These are phyloP conservation scores for Gadus chalcogrammus DNA, from an alignment of 2,113 vertebrate genomes.

Conservation along the genomic window DNA sequence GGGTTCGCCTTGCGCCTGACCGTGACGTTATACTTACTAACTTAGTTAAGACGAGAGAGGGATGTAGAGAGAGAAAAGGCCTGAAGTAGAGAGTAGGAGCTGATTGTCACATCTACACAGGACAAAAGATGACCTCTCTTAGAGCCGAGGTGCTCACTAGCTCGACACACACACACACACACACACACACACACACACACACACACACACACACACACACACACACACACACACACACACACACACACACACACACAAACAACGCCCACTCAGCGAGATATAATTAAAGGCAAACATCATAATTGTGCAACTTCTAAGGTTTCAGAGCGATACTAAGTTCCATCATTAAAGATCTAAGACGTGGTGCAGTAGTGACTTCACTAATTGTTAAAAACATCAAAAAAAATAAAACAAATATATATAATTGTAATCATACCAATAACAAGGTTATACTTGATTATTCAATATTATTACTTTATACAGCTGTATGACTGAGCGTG, in stretches of 20 bases:
- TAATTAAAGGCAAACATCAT: too few relatives aligned
- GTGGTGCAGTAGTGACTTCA: too few relatives aligned
- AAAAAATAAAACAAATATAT: too few relatives aligned
- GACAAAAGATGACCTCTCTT: slow-evolving; percentile 63
- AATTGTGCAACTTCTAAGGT: too few relatives aligned
- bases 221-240: neutral
- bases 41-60: slow-evolving; percentile 69
- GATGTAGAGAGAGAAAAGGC: slow-evolving; percentile 75
- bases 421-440: too few relatives aligned
- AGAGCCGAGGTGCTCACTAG: neutral
- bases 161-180: neutral
- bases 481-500: too few relatives aligned
- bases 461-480: too few relatives aligned
- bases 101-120: slow-evolving; percentile 66
- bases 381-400: too few relatives aligned
- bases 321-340: too few relatives aligned
- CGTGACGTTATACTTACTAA: slow-evolving; percentile 68
- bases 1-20: neutral
- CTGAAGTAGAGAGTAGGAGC: slow-evolving; percentile 45
- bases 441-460: too few relatives aligned
- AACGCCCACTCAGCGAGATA: too few relatives aligned
- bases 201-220: neutral
- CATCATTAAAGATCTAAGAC: too few relatives aligned
- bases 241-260: neutral
- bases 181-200: slow-evolving; percentile 6